phyloP scores from a whole-genome alignment of 1,140 invertebrate species.

The Drosophila nigromelanica region DNA sequence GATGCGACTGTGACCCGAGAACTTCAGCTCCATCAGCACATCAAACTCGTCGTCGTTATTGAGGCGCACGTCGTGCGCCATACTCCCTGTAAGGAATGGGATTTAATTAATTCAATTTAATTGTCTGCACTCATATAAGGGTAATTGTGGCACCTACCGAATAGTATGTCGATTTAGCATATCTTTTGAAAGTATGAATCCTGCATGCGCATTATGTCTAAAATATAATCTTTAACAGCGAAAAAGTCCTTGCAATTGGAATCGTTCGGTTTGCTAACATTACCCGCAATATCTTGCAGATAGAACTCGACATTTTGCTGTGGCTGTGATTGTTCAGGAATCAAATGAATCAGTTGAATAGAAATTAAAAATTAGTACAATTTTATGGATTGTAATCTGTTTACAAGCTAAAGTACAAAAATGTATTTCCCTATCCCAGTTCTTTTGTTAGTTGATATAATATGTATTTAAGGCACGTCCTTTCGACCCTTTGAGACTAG shows the following conservation, averaged over 20 bases:
- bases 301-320: conserved; percentile 25
- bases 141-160: conserved; percentile 39
- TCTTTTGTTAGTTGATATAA: no score
- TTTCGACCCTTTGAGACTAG: no score
- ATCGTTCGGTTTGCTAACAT: background rate
- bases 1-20: conserved; percentile 42
- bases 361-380: no score
- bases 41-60: conserved; percentile 47
- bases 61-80: conserved; percentile 36
- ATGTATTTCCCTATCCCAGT: no score
- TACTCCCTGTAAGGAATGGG: conserved; percentile 38
- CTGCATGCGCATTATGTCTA: conserved; percentile 5
- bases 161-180: conserved; percentile 22
- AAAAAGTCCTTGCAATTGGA: conserved; percentile 18
- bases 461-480: no score
- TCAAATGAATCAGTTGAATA: no score
- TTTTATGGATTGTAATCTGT: no score
- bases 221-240: conserved; percentile 29
- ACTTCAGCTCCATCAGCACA: conserved; percentile 50
- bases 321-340: no score
- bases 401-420: no score
- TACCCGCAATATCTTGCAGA: conserved; percentile 15
- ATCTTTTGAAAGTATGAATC: conserved; percentile 27
- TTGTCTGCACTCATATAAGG: no score
- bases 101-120: no score